Conservation (phyloP, 2,113 vertebrate species). For the Peromyscus polionotus region DNA sequence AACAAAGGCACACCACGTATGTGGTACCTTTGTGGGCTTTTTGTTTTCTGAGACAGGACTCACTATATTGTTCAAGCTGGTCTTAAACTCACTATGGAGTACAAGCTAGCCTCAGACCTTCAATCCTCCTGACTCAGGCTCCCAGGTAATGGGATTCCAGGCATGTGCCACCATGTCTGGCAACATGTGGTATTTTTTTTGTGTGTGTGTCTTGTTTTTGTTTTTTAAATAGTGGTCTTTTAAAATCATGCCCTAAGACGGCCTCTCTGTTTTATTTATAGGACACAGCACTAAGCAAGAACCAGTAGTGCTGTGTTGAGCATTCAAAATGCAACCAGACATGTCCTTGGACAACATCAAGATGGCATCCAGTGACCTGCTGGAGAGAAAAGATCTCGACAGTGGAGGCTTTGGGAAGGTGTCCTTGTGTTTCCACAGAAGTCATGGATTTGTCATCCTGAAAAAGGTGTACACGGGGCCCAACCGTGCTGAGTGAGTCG, state of each 20-base stretch:
- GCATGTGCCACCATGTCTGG: not conserved
- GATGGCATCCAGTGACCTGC: constrained; percentile 92
- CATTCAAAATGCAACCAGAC: constrained; percentile 67
- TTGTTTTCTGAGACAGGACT: not conserved
- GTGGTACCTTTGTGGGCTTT: not conserved
- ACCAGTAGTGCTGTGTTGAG: not conserved
- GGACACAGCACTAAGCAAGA: not conserved
- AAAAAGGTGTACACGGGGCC: constrained; percentile 96
- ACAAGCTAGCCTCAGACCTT: not conserved
- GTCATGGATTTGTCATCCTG: constrained; percentile 92
- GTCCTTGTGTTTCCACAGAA: constrained; percentile 93
- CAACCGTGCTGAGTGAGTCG: constrained; percentile 92
- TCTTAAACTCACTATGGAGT: not conserved
- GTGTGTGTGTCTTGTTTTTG: not conserved
- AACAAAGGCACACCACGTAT: not conserved
- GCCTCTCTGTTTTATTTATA: constrained; percentile 26
- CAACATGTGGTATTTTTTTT: not conserved
- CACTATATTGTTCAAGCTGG: not conserved
- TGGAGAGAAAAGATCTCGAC: constrained; percentile 88
- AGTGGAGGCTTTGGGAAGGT: constrained; percentile 95
- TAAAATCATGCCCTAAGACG: not conserved
- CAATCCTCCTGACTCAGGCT: not conserved
- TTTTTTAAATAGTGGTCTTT: not conserved
- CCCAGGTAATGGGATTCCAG: not conserved
- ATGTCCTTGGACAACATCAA: constrained; percentile 90